Evolutionary conservation across 1,140 invertebrate species (phyloP).

Genomic region (Pseudomyrmex sp.): DNA sequence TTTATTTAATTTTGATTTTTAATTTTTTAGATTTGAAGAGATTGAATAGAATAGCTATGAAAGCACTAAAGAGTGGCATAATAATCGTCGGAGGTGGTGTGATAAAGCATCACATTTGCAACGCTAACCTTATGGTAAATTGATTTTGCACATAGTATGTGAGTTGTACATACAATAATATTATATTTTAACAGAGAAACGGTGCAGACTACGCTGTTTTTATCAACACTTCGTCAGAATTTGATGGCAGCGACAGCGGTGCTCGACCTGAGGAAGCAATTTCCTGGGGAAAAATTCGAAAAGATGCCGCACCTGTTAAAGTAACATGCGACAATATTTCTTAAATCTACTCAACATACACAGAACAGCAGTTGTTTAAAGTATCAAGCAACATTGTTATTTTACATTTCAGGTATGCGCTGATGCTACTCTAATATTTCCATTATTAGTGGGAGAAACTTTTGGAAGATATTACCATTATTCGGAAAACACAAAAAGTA

Average conservation of each 20-base stretch:
- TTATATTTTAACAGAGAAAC: conserved; percentile 90
- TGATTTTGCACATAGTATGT: neutral
- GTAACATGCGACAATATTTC: conserved; percentile 80
- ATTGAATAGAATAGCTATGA: conserved; percentile 98
- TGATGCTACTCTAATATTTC: conserved; percentile 98
- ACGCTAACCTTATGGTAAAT: conserved; percentile 97
- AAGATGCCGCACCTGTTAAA: conserved; percentile 96
- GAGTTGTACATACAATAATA: conserved; percentile 15
- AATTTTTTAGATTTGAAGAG: conserved; percentile 91
- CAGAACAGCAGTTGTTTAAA: neutral
- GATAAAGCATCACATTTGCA: conserved; percentile 99
- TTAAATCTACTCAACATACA: neutral
- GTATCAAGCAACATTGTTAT: conserved; percentile 38
- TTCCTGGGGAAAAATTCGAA: conserved; percentile 99
- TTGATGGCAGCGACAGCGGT: conserved; percentile 99
- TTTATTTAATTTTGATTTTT: neutral
- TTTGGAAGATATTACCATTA: conserved; percentile 90
- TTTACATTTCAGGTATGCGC: conserved; percentile 90
- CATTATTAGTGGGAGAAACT: conserved; percentile 97
- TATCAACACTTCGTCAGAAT: conserved; percentile 98
- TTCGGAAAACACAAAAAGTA: conserved; percentile 53
- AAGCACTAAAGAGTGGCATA: conserved; percentile 97
- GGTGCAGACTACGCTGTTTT: conserved; percentile 99
- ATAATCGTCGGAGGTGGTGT: conserved; percentile 98
- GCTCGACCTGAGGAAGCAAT: conserved; percentile 99